A percentile compares a stretch with the other conserved stretches of the same genome.
phyloP scores from a whole-genome alignment of 2,888 invertebrate species.

The Cryptocheilus praepositus region DNA sequence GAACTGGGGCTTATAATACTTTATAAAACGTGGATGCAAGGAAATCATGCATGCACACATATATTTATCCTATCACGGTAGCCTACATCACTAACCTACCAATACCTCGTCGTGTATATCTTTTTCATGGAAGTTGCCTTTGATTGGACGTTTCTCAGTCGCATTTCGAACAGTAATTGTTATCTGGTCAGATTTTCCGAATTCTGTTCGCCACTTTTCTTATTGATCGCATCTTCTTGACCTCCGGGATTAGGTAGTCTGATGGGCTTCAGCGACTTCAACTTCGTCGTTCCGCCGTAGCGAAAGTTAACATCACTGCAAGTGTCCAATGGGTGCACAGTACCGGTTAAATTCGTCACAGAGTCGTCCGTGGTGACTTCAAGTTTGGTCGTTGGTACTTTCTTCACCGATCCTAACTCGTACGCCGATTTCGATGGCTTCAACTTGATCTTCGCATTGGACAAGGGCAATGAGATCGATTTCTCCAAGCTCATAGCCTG shows the following conservation, averaged over 20 bases:
- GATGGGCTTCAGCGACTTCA: constrained; percentile 83
- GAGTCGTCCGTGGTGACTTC: constrained; percentile 74
- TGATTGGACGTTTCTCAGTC: constrained; percentile 56
- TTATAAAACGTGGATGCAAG: no score
- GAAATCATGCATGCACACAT: no score
- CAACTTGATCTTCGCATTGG: constrained; percentile 65
- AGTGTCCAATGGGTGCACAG: constrained; percentile 84
- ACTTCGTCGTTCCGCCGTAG: constrained; percentile 87
- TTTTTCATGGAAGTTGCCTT: constrained; percentile 43
- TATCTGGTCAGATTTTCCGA: constrained; percentile 69
- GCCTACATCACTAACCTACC: constrained; percentile 7
- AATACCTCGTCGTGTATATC: constrained; percentile 45
- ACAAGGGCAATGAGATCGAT: constrained; percentile 67
- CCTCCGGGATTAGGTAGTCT: constrained; percentile 54
- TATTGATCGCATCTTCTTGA: constrained; percentile 51
- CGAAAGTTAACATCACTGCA: constrained; percentile 86
- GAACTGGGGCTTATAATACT: no score
- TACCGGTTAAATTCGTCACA: constrained; percentile 71
- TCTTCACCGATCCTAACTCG: constrained; percentile 68
- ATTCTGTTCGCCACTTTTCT: constrained; percentile 63
- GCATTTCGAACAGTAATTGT: constrained; percentile 64
- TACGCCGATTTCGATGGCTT: constrained; percentile 72
- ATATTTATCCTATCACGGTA: no score
- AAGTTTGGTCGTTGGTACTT: constrained; percentile 73
- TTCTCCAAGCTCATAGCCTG: constrained; percentile 62